Evolutionary conservation across 2,797 vertebrate species (phyloP).

Genomic region (Lacerta viridis): DNA sequence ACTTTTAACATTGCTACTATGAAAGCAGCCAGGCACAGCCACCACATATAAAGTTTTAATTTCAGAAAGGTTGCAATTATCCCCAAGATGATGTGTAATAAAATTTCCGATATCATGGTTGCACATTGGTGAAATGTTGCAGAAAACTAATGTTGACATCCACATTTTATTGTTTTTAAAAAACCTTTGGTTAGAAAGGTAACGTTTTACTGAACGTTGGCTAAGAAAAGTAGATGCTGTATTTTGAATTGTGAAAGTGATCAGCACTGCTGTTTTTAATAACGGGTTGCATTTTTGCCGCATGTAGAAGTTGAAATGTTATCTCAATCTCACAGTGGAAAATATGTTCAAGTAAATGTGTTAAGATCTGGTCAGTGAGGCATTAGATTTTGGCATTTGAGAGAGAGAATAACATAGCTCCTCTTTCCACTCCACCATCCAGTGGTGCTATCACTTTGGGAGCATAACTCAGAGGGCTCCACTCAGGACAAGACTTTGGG

Average conservation of each 20-base stretch:
- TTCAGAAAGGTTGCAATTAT: slow-evolving; percentile 34
- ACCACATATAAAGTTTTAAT: slow-evolving; percentile 31
- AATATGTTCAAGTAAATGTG: not conserved
- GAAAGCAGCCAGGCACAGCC: slow-evolving; percentile 24
- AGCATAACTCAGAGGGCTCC: not conserved
- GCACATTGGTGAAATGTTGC: slow-evolving; percentile 6
- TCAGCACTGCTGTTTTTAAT: not conserved
- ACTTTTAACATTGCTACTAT: slow-evolving; percentile 36
- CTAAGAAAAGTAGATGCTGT: not conserved
- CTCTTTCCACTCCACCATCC: not conserved
- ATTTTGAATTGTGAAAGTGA: not conserved
- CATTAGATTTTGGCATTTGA: slow-evolving; percentile 7
- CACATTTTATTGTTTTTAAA: not conserved
- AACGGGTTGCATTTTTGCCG: not conserved
- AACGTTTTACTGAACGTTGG: not conserved
- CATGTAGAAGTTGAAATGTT: not conserved
- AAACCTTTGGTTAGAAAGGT: not conserved
- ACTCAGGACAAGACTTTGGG: not conserved
- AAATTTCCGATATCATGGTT: not conserved
- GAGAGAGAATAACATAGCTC: not conserved
- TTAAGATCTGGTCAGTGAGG: too few species aligned
- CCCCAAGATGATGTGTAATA: not conserved
- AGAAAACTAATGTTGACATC: slow-evolving; percentile 9
- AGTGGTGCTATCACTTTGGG: not conserved
- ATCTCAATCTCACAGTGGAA: not conserved